Evolutionary conservation across 1,140 invertebrate species (phyloP), one percentile per base, ranked within the genome.

Genomic region (Ceratoteleas bidentatus): DNA sequence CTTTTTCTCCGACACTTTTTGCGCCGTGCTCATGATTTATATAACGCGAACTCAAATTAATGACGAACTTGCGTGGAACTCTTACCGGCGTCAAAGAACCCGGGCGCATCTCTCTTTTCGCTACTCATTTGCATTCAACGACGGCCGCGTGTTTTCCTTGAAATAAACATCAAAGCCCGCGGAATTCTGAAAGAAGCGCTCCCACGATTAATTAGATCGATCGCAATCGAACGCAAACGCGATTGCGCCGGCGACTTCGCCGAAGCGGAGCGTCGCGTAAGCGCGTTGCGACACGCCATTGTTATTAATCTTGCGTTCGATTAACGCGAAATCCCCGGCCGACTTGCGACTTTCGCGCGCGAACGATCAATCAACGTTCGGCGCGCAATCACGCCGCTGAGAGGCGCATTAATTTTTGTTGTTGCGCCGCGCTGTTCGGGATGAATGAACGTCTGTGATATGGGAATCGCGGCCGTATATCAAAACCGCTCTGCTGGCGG

Each of bases 1-100:
- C 43, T 70, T 70, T 70, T 70, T 15, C 24, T 50, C 38, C 24
- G 24, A 24, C 24, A 2, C 4, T 24, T 24, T 24, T 4, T 24
- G 4, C n/a, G 24, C 24, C 24, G 24, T 24, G 24, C 24, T 24
- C 24, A 24, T 24, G 72, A 65, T 75, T 75, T 75, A 65, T 58
- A 65, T 60, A 75, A 75, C 54, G 45, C 45, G 45, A 47, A 66
- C 33, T 52, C 54, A 47, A 60, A 75, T 75, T 75, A 75, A 75
- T 75, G 72, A 75, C 56, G 56, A 66, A 66, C 72, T 75, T 75
- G 72, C 56, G 47, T 66, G 72, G 38, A 74, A 60, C 47, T 66
- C 47, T 60, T 66, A 45, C 54, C n/a, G 24, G 52, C 72, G 38
- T 74, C 70, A 74, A 75, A 75, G 62, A 75, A 47, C 32, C 61